Evolutionary conservation across 2,888 invertebrate genomes (phyloP).

Genomic region (Euspilapteryx auroguttella): DNA sequence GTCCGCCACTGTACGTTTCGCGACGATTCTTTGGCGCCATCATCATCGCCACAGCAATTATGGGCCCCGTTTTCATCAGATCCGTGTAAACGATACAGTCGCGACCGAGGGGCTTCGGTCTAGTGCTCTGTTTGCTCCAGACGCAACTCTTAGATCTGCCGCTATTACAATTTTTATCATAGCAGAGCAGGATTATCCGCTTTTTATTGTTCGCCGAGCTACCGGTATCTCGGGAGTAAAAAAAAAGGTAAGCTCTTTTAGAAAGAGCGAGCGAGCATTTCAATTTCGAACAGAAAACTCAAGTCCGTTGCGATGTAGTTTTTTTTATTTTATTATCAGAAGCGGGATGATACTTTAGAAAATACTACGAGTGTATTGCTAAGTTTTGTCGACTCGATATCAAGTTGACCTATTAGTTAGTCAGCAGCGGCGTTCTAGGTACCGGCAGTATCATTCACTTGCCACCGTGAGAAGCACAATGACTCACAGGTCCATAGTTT

Average conservation of each 20-base stretch:
- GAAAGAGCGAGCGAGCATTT: too few relatives aligned
- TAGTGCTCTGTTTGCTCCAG: constrained; percentile 37
- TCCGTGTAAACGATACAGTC: constrained; percentile 51
- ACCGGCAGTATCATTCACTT: constrained; percentile 2
- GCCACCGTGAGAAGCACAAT: constrained; percentile 14
- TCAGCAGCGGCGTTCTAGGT: too few relatives aligned
- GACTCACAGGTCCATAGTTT: constrained; percentile 25
- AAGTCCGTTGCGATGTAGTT: too few relatives aligned
- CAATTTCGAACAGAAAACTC: too few relatives aligned
- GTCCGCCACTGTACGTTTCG: constrained; percentile 41
- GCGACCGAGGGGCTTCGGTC: constrained; percentile 41
- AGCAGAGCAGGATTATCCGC: constrained; percentile 31
- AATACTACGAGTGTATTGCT: too few relatives aligned
- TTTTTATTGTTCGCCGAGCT: constrained; percentile 26
- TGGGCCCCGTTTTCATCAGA: too few relatives aligned
- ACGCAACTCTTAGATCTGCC: constrained; percentile 31
- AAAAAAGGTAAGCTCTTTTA: constrained; percentile 18
- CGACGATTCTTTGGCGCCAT: constrained; percentile 43
- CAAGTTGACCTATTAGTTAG: too few relatives aligned
- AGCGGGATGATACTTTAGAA: too few relatives aligned
- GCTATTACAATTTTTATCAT: constrained; percentile 40
- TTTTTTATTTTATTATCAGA: too few relatives aligned
- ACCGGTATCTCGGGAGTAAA: constrained; percentile 9
- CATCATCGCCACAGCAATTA: too few relatives aligned
- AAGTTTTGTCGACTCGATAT: too few relatives aligned